Evolutionary conservation across 2,888 invertebrate genomes (phyloP).

Genomic region (Catocala fraxini): DNA sequence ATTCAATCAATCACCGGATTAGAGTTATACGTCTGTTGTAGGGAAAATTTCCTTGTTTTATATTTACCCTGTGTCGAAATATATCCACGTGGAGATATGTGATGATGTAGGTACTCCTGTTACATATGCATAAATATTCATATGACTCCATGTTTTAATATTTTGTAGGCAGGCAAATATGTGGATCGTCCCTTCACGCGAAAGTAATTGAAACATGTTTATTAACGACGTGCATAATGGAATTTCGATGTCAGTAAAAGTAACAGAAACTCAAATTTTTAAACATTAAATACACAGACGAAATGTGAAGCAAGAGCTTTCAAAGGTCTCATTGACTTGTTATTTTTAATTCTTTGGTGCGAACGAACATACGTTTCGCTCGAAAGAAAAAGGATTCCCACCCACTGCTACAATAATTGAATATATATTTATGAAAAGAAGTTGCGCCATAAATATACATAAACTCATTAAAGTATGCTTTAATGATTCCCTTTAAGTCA

Average conservation of each 20-base stretch:
- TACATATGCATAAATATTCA: conserved; percentile 14
- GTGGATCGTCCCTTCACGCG: neutral
- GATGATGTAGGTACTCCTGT: conserved; percentile 15
- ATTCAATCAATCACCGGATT: conserved; percentile 50
- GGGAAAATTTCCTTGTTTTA: conserved; percentile 40
- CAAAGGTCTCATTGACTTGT: too few relatives aligned
- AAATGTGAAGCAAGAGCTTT: too few relatives aligned
- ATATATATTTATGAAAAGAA: too few relatives aligned
- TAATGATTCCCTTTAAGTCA: too few relatives aligned
- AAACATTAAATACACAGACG: too few relatives aligned
- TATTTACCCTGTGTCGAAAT: conserved; percentile 33
- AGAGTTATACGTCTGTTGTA: conserved; percentile 23
- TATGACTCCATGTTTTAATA: neutral
- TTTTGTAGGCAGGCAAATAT: conserved; percentile 1
- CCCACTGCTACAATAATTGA: too few relatives aligned
- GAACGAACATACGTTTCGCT: too few relatives aligned
- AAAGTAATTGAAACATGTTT: conserved; percentile 2
- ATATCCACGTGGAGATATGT: conserved; percentile 16
- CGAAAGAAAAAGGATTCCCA: too few relatives aligned
- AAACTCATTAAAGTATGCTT: too few relatives aligned
- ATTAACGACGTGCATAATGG: neutral
- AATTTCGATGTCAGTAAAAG: neutral
- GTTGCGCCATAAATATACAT: too few relatives aligned
- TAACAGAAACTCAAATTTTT: too few relatives aligned
- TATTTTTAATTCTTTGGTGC: too few relatives aligned